A percentile compares a stretch with the other conserved stretches of the same genome.
phyloP scores from a whole-genome alignment of 53 echinoderm and acorn worm species.

The Glandiceps talaboti region DNA sequence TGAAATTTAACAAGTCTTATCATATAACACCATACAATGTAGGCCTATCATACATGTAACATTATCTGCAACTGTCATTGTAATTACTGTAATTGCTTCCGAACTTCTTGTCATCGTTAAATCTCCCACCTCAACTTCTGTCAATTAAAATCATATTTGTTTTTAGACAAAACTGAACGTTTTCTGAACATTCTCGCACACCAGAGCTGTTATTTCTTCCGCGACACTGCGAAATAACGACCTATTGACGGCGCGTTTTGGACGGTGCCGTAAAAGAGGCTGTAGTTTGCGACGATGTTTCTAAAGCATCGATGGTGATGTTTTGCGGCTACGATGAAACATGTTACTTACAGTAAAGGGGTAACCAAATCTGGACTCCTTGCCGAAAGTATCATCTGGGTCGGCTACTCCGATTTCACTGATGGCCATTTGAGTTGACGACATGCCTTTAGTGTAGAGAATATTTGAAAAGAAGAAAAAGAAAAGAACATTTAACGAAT shows the following conservation, averaged over 20 bases:
- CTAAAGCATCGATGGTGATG: background rate
- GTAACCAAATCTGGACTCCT: slow-evolving; percentile 6
- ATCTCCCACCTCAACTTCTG: no score
- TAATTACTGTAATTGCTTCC: no score
- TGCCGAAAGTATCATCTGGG: slow-evolving; percentile 15
- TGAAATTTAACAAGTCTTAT: slow-evolving; percentile 6
- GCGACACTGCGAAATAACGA: no score
- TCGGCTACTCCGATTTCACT: slow-evolving; percentile 13
- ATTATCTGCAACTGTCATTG: no score
- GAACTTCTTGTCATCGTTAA: no score
- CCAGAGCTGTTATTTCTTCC: no score
- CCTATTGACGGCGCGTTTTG: no score
- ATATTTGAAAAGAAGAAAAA: background rate
- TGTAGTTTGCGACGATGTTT: background rate
- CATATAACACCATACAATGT: background rate
- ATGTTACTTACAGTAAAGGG: slow-evolving; percentile 10
- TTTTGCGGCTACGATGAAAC: background rate
- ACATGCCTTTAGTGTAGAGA: background rate
- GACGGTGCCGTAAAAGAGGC: no score
- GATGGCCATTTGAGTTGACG: slow-evolving; percentile 11
- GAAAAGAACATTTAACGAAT: background rate
- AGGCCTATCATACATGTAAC: background rate
- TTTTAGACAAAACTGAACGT: no score
- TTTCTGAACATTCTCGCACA: no score
- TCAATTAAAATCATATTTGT: no score